These are phyloP conservation scores for Amblyjoppa proteus DNA, from an alignment of 2,888 invertebrate genomes.

Conservation along the genomic window DNA sequence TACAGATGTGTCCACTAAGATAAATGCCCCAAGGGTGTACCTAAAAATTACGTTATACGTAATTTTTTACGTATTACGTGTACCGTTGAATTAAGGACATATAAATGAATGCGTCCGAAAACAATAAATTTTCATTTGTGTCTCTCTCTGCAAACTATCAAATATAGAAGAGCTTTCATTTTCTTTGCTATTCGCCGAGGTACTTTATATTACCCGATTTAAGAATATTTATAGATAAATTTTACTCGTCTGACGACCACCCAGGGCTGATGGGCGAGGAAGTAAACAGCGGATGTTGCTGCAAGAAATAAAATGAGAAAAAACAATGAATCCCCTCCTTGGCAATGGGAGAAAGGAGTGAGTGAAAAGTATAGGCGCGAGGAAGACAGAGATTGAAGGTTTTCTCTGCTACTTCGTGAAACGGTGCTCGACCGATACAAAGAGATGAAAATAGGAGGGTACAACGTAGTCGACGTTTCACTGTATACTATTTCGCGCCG, in stretches of 20 bases:
- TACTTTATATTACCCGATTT: neutral
- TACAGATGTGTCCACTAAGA: neutral
- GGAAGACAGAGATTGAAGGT: conserved; percentile 49
- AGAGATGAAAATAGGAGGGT: conserved; percentile 64
- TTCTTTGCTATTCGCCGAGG: neutral
- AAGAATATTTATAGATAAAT: conserved; percentile 9
- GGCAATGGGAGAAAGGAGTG: neutral
- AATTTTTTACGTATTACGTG: neutral
- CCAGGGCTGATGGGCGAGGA: conserved; percentile 19
- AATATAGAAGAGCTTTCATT: neutral
- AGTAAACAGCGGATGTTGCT: conserved; percentile 33
- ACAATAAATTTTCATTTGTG: conserved; percentile 25
- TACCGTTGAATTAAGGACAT: neutral
- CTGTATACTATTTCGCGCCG: conserved; percentile 60
- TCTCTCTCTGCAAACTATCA: conserved; percentile 1
- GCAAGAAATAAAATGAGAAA: conserved; percentile 45
- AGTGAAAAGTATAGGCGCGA: conserved; percentile 25
- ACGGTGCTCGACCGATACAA: conserved; percentile 53
- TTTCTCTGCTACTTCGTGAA: conserved; percentile 43
- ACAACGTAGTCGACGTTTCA: conserved; percentile 41
- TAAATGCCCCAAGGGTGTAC: neutral
- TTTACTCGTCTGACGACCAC: conserved; percentile 28
- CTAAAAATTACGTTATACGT: neutral
- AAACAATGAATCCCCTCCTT: conserved; percentile 24
- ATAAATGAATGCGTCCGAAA: neutral